A percentile compares a stretch with the other conserved stretches of the same genome.
Conservation (phyloP, 2,888 invertebrate genomes). For the Drosophila koepferae region DNA sequence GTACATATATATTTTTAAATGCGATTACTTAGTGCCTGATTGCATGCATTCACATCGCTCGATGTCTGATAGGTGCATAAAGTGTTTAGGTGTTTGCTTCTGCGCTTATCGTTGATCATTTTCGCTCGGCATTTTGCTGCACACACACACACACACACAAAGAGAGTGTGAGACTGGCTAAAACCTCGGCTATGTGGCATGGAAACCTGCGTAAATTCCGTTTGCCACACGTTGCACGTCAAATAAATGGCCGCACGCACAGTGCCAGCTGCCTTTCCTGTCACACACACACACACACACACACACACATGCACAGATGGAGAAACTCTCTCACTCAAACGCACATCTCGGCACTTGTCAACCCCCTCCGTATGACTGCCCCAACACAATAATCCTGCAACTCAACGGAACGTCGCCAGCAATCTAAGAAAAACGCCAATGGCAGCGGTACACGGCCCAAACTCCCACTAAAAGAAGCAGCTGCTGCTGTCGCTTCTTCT, state of each 20-base stretch:
- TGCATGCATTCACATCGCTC: constrained; percentile 17
- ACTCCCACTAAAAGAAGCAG: constrained; percentile 52
- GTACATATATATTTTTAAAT: constrained; percentile 2
- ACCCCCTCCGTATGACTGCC: constrained; percentile 52
- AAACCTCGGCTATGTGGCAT: constrained; percentile 44
- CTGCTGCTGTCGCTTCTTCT: constrained; percentile 67
- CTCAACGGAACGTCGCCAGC: constrained; percentile 73
- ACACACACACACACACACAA: constrained; percentile 20
- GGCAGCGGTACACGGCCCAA: constrained; percentile 51
- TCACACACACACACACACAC: constrained; percentile 6
- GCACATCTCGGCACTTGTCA: constrained; percentile 21
- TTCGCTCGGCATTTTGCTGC: constrained; percentile 40
- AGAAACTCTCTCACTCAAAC: not conserved
- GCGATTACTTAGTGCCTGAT: constrained; percentile 17
- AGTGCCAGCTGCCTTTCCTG: constrained; percentile 21
- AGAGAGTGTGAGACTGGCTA: constrained; percentile 4
- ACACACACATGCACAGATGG: not conserved
- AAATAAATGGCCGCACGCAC: constrained; percentile 76
- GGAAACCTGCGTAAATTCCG: constrained; percentile 72
- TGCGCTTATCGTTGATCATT: constrained; percentile 64
- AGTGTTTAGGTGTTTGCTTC: constrained; percentile 13
- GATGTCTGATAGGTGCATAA: constrained; percentile 21
- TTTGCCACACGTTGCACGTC: constrained; percentile 78
- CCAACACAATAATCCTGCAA: constrained; percentile 76
- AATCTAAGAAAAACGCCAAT: constrained; percentile 71